Evolutionary conservation across 2,113 vertebrate species (phyloP).

Genomic region (Monopterus albus): DNA sequence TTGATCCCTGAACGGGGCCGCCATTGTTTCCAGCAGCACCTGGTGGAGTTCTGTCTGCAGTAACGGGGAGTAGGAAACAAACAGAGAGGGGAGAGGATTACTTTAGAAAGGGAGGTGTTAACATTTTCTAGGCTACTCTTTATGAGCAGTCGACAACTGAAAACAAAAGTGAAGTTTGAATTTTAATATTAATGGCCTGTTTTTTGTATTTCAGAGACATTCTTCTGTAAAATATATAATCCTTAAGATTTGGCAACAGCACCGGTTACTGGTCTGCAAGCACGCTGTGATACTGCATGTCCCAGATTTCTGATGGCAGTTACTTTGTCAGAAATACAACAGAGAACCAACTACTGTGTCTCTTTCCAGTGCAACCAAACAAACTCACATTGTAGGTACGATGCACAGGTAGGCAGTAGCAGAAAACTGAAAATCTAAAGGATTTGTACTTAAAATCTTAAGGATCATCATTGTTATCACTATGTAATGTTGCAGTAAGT

Average conservation of each 20-base stretch:
- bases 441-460: too few species aligned
- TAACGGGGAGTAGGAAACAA: slow-evolving; percentile 55
- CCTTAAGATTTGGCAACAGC: not conserved
- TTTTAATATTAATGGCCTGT: not conserved
- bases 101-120: slow-evolving; percentile 33
- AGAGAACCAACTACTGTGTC: not conserved
- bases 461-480: too few species aligned
- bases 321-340: not conserved
- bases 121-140: slow-evolving; percentile 25
- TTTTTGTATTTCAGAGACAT: not conserved
- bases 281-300: not conserved
- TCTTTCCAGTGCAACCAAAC: slow-evolving; percentile 4
- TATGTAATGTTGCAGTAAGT: too few species aligned
- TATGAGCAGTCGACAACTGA: slow-evolving; percentile 10
- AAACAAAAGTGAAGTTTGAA: slow-evolving; percentile 4
- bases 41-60: slow-evolving; percentile 70
- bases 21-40: slow-evolving; percentile 80
- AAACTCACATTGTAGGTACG: too few species aligned
- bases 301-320: not conserved
- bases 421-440: too few species aligned
- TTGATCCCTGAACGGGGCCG: slow-evolving; percentile 73
- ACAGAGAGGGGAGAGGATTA: slow-evolving; percentile 11
- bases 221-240: not conserved
- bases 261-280: not conserved
- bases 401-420: too few species aligned